Evolutionary conservation across 1,140 invertebrate species (phyloP), one percentile per base, ranked within the genome.

Genomic region (Ceratina australensis): DNA sequence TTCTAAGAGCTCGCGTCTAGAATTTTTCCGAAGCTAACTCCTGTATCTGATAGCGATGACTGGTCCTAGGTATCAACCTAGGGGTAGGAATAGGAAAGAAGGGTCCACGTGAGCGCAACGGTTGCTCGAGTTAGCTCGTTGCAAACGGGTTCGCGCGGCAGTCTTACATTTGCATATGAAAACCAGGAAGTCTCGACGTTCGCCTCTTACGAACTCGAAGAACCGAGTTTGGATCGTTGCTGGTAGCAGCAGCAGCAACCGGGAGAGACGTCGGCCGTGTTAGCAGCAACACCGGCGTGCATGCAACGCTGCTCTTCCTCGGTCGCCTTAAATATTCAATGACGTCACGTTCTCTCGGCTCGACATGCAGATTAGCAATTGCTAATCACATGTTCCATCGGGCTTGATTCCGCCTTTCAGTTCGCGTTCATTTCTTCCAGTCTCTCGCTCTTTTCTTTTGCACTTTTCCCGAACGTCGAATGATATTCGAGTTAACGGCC

Each of bases 281-380:
- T 15, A 56, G 22, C 59, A 61, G 67, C 59, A 28, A 56, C 56
- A 42, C 49, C 50, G 33, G 49, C 59, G 67, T 66, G 74, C 65
- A 63, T 61, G 57, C 71, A 66, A 50, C 57, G 49, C 66, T 72
- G 80, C 81, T 85, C 73, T 84, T 80, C 85, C 81, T 80, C 83
- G 83, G 83, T 72, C 89, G 88, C 89, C 89, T 92, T 91, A 91
- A 91, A 92, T 91, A 91, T 92, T 91, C 90, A 92, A 89, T 90
- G 89, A 82, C 88, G 85, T 90, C 87, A 89, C 89, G 88, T 90
- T 89, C 89, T 89, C 89, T 87, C 87, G 80, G 87, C 89, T 91
- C 89, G 79, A 88, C 87, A 91, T 91, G 91, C 83, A 91, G 87
- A 92, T 92, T 91, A 90, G 88, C 87, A 84, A 83, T 83, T 84